Evolutionary conservation across 2,797 vertebrate genomes (phyloP), one percentile per base, ranked within the genome.

Genomic region (Molossus alvarezi): DNA sequence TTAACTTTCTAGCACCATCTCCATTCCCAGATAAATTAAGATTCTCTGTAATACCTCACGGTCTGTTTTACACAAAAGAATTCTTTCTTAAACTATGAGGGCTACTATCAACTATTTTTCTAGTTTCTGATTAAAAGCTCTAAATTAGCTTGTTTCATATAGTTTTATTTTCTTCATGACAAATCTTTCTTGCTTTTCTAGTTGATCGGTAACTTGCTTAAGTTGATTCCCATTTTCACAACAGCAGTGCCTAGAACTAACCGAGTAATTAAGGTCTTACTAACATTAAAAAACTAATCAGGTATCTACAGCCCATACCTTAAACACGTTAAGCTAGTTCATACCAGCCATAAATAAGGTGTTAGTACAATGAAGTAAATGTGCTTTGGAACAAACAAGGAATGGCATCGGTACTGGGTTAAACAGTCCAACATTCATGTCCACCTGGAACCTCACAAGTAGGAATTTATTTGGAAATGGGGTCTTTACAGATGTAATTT

Each of bases 121-220:
- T 79, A 55, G 45, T 82, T 93, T 91, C 48, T 79, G 48, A 45
- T 51, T 90, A 55, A 77, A 90, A 85, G 37, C 41, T 64, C 90
- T 85, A 45, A 58, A 41, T 92, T 45, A 13, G 75, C 9, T 82
- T 65, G 25, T 60, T 80, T 69, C 67, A 72, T 87, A 55, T n/a
- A 85, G 25, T n/a, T 57, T 18, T 37, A 62, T 27, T 80, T 67
- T 45, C 60, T 84, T 91, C n/a, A 76, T 9, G n/a, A 72, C 33
- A 84, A 79, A 6, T 21, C 41, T 37, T 53, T 23, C 45, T 67
- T 37, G n/a, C 4, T 37, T 15, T 86, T 29, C 80, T 21, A 23
- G 20, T 5, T 29, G n/a, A 51, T 48, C 72, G 77, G 29, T 53
- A 55, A 76, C 53, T 64, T 90, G 4, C 51, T 62, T 21, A 65